Base-by-base conservation (phyloP, 1,140 invertebrate genomes). In the Hylaeus volcanicus region DNA sequence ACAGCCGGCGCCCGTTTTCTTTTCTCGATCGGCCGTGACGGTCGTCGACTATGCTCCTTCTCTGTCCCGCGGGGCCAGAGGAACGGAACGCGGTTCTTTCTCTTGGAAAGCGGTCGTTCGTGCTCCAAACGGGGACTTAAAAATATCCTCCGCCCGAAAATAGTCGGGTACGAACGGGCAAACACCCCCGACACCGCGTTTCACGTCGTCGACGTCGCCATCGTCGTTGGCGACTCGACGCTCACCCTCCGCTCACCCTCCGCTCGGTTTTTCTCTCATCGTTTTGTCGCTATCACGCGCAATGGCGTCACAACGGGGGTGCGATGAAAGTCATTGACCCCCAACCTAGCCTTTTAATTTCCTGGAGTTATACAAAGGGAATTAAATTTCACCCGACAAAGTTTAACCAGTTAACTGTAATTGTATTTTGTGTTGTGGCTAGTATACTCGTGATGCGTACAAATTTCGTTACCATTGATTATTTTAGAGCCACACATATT, bases 91-190 rank as follows among this genome's bases (percentile, higher is more conserved):
- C n/a, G 71, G 70, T 85, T 86, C 79, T 77, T 83, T 83, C 79
- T 77, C 68, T 72, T 81, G 70, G 66, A 86, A 82, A 82, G 74
- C 73, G 82, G 83, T 80, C 88, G 88, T 85, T 73, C 69, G 81
- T 69, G 68, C 74, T 81, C 82, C 76, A 84, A 85, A 85, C 77
- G 66, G 66, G 45, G 79, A 69, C 84, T 88, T 90, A 91, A 91
- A 92, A 92, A 92, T 91, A 91, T 84, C 86, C 82, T 53, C 74
- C 79, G 84, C 74, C 86, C 75, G 81, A 90, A 85, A 91, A 91
- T 90, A 90, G 86, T 85, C 79, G 86, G 26, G 51, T 83, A 70
- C 82, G 74, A 26, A 72, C 61, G 70, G 53, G 51, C 79, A 61
- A 78, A 79, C 83, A 81, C 79, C 85, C 84, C 83, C 84, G 71